Conservation (phyloP, 2,888 invertebrate genomes). For the Sminthurinus aureus region DNA sequence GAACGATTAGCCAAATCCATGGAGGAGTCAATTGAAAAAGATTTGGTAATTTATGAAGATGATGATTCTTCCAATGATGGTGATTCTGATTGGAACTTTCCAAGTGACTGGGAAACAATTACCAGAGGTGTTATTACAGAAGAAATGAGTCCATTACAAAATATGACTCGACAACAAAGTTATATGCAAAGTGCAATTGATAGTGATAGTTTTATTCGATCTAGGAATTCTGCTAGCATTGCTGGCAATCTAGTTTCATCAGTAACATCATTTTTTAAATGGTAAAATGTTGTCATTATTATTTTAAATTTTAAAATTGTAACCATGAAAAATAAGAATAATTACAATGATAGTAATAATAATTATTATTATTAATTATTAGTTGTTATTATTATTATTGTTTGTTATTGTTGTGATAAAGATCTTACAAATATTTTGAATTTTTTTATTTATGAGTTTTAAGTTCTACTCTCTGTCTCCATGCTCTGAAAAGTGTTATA, state of each 20-base stretch:
- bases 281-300: no score
- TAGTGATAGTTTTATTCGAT: slow-evolving; percentile 49
- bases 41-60: slow-evolving; percentile 68
- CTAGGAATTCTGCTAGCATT: slow-evolving; percentile 46
- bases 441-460: background rate
- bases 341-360: slow-evolving; percentile 44
- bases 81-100: slow-evolving; percentile 72
- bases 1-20: slow-evolving; percentile 68
- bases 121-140: slow-evolving; percentile 50
- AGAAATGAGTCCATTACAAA: slow-evolving; percentile 49
- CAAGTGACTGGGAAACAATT: slow-evolving; percentile 84
- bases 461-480: background rate
- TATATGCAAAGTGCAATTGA: slow-evolving; percentile 38
- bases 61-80: slow-evolving; percentile 72
- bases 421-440: no score
- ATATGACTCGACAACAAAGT: slow-evolving; percentile 53
- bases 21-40: slow-evolving; percentile 71
- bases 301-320: no score
- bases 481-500: no score
- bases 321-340: no score
- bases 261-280: slow-evolving; percentile 53
- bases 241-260: slow-evolving; percentile 53
- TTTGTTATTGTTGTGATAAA: no score
- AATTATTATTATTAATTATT: background rate
- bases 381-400: slow-evolving; percentile 46